Percentiles rank a stretch among this genome's conserved stretches.
Evolutionary conservation across 2,113 vertebrate species (phyloP).

Genomic region (Aegithalos caudatus): DNA sequence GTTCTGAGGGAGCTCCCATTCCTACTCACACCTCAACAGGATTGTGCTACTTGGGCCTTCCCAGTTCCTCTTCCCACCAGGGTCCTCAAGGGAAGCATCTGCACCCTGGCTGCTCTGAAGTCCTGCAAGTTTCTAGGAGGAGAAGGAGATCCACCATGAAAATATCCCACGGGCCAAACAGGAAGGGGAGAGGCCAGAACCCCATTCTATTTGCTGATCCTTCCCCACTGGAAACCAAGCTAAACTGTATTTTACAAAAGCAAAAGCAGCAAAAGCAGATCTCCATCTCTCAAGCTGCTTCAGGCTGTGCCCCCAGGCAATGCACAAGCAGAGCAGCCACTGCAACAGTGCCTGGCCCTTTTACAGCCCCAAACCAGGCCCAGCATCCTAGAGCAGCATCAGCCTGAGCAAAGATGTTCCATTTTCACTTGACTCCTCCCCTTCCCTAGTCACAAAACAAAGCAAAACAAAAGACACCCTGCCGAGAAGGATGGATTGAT

Average conservation of each 20-base stretch:
- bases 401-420: background rate
- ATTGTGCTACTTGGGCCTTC: background rate
- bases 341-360: background rate
- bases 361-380: background rate
- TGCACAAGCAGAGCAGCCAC: background rate
- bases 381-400: background rate
- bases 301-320: background rate
- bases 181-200: background rate
- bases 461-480: slow-evolving; percentile 4
- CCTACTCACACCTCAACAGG: background rate
- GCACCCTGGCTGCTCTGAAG: rapidly evolving
- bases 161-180: background rate
- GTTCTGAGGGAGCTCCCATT: background rate
- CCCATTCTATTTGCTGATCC: background rate
- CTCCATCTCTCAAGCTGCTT: background rate
- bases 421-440: background rate
- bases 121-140: background rate
- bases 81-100: background rate
- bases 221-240: background rate
- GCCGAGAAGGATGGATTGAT: background rate
- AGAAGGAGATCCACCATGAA: background rate
- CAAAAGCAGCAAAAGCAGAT: background rate
- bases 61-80: background rate
- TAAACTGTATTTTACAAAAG: background rate
- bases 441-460: background rate